Evolutionary conservation across 2,888 invertebrate genomes (phyloP).

Genomic region (Leuctra nigra): DNA sequence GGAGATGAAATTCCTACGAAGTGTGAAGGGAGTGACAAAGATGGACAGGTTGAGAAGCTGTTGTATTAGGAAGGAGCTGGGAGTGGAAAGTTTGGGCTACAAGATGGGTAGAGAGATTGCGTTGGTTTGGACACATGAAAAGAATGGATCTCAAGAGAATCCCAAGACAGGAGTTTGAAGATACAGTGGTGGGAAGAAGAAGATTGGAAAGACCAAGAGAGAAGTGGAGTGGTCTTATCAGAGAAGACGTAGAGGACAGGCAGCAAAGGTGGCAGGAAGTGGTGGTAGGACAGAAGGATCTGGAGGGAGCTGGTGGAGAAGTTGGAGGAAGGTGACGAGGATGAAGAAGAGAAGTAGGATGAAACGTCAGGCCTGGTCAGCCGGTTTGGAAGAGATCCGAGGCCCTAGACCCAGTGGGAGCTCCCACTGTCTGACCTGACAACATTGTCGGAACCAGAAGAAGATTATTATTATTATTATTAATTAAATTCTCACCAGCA

Average conservation of each 20-base stretch:
- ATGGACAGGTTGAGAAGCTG: neutral
- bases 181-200: neutral
- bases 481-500: no score
- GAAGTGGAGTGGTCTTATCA: neutral
- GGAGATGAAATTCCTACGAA: neutral
- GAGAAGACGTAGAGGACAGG: neutral
- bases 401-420: no score
- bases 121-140: neutral
- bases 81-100: neutral
- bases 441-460: no score
- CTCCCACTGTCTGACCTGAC: no score
- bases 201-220: neutral
- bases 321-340: neutral
- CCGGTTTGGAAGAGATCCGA: no score
- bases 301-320: neutral
- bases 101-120: neutral
- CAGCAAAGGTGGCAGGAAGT: neutral
- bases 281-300: neutral
- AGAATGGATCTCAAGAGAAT: neutral
- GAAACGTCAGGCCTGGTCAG: neutral
- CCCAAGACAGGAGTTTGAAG: neutral
- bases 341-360: neutral
- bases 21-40: conserved; percentile 9
- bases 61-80: conserved; percentile 16
- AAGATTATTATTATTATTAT: no score